phyloP scores from a whole-genome alignment of 1,140 invertebrate genomes.

The Lanistes nyassanus region DNA sequence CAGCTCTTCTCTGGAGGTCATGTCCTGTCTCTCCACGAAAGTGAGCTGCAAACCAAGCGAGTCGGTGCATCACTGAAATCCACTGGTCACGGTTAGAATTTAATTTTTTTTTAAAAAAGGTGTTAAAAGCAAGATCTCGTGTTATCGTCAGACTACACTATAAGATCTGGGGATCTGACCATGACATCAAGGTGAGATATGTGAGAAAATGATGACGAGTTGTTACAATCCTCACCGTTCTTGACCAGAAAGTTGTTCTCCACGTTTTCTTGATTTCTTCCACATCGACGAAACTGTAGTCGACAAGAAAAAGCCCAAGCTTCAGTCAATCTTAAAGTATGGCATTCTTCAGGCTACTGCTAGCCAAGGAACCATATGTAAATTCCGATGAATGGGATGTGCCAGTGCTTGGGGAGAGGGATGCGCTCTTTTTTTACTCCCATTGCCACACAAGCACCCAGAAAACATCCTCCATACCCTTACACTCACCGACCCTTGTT shows the following conservation, averaged over 20 bases:
- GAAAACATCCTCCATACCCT: not conserved
- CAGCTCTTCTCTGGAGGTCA: too few relatives aligned
- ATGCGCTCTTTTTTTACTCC: too few relatives aligned
- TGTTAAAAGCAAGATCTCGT: too few relatives aligned
- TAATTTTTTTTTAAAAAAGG: too few relatives aligned
- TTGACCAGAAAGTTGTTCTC: not conserved
- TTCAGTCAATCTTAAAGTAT: not conserved
- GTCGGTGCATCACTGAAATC: too few relatives aligned
- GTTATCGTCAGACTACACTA: too few relatives aligned
- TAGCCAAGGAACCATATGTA: not conserved
- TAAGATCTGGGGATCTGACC: too few relatives aligned
- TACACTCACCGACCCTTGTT: slow-evolving; percentile 50
- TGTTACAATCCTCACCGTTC: slow-evolving; percentile 14
- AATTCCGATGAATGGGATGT: not conserved
- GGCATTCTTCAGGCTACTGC: not conserved
- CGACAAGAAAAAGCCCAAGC: not conserved
- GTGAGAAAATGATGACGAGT: too few relatives aligned
- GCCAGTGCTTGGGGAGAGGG: not conserved
- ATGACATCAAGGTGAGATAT: too few relatives aligned
- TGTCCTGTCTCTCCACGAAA: too few relatives aligned
- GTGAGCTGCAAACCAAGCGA: not conserved
- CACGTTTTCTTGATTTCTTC: not conserved
- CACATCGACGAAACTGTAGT: slow-evolving; percentile 1
- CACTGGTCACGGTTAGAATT: too few relatives aligned
- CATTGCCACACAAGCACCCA: not conserved